These are phyloP conservation scores for Dolomedes plantarius DNA, from an alignment of 2,888 invertebrate genomes.

Conservation along the genomic window DNA sequence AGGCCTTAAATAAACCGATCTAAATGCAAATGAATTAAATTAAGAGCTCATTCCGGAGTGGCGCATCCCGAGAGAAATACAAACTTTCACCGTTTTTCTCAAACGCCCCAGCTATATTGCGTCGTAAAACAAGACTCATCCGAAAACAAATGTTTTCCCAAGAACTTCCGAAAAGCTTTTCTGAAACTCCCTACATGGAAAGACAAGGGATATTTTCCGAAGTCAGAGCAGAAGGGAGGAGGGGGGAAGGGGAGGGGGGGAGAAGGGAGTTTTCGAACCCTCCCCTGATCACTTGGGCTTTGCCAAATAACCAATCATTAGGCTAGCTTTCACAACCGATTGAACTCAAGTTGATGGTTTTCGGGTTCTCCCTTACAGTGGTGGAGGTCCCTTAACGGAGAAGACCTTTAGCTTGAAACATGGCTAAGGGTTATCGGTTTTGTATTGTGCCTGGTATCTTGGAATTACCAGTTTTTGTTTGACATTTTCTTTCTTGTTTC, in stretches of 20 bases:
- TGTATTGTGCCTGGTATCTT: conserved; percentile 30
- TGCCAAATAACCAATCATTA: conserved; percentile 70
- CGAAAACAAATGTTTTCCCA: conserved; percentile 24
- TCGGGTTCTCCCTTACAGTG: conserved; percentile 26
- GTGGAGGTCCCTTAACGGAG: conserved; percentile 34
- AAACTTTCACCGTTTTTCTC: conserved; percentile 32
- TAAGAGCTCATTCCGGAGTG: conserved; percentile 30
- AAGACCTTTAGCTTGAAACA: conserved; percentile 41
- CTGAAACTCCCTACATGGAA: conserved; percentile 14
- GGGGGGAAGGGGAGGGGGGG: no score
- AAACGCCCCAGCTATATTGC: conserved; percentile 29
- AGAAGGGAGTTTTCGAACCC: neutral
- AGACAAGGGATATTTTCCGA: conserved; percentile 30
- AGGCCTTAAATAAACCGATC: conserved; percentile 57
- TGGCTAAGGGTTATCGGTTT: conserved; percentile 49
- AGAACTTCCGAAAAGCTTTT: conserved; percentile 15
- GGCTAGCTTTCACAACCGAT: conserved; percentile 63
- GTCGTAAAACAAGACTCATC: conserved; percentile 45
- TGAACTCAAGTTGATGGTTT: conserved; percentile 60
- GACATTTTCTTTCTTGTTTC: neutral
- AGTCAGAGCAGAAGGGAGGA: no score
- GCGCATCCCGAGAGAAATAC: conserved; percentile 27
- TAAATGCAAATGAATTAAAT: conserved; percentile 68
- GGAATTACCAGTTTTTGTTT: neutral
- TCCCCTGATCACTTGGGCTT: conserved; percentile 41